Conservation (phyloP, 2,888 invertebrate species). For the Acrobasis repandana region DNA sequence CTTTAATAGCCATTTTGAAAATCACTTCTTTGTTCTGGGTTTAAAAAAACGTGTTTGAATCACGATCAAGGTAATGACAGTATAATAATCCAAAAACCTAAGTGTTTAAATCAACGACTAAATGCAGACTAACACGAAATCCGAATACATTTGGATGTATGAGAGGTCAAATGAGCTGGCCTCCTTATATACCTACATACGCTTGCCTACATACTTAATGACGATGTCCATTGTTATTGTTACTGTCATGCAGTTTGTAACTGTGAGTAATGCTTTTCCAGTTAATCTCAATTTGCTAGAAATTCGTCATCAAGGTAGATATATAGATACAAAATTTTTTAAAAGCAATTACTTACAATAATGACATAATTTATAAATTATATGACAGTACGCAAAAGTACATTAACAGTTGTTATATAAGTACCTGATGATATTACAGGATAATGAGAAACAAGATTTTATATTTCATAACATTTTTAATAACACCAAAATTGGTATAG, state of each 20-base stretch:
- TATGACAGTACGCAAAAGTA: no score
- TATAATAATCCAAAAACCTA: not conserved
- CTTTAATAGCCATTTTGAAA: slow-evolving; percentile 12
- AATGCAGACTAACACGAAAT: slow-evolving; percentile 6
- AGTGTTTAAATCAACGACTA: not conserved
- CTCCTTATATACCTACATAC: not conserved
- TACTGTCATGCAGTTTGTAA: slow-evolving; percentile 17
- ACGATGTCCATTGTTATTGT: slow-evolving; percentile 9
- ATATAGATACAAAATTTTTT: no score
- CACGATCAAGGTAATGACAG: not conserved
- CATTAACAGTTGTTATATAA: no score
- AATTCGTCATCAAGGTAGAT: not conserved
- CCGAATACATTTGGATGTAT: not conserved
- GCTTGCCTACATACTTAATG: not conserved
- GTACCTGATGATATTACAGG: no score
- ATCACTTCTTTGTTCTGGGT: not conserved
- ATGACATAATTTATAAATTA: no score
- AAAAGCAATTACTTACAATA: no score
- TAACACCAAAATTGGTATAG: no score
- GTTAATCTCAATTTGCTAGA: slow-evolving; percentile 3
- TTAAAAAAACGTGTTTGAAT: not conserved
- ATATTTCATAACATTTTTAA: no score
- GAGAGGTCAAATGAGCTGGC: slow-evolving; percentile 11
- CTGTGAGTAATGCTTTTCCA: slow-evolving; percentile 15
- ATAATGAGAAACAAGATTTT: no score